These are phyloP conservation scores for Chrysolina americana DNA, from an alignment of 2,888 invertebrate species.

Conservation along the genomic window DNA sequence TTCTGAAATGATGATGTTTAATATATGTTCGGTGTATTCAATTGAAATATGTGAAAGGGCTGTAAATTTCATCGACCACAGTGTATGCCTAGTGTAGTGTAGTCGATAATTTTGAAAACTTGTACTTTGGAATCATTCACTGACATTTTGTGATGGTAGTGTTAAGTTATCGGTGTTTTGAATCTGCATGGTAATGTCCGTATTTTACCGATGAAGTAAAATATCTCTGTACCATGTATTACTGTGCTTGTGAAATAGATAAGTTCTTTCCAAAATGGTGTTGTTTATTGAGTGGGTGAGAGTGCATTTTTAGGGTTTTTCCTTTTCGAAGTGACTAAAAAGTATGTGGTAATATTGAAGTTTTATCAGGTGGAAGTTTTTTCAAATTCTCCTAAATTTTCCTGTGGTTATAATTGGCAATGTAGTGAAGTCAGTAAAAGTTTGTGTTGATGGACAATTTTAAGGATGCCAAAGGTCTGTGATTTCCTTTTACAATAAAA, in stretches of 20 bases:
- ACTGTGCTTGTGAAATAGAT: constrained; percentile 58
- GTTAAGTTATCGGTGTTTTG: constrained; percentile 54
- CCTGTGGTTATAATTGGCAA: constrained; percentile 2
- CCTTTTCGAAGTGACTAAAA: constrained; percentile 8
- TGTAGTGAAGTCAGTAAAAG: background rate
- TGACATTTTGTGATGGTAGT: constrained; percentile 60
- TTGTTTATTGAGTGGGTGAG: constrained; percentile 45
- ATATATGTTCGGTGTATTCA: constrained; percentile 33
- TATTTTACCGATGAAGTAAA: constrained; percentile 49
- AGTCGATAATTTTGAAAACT: constrained; percentile 46
- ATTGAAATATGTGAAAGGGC: constrained; percentile 62
- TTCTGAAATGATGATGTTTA: constrained; percentile 32
- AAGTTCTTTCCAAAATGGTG: constrained; percentile 54
- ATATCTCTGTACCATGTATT: constrained; percentile 46
- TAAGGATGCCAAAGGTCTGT: constrained; percentile 1
- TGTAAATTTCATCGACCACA: constrained; percentile 55
- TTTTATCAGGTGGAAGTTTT: background rate
- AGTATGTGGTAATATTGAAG: constrained; percentile 11
- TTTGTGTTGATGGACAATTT: background rate
- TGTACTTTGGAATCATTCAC: constrained; percentile 47
- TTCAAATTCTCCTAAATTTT: background rate
- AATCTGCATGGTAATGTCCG: constrained; percentile 33
- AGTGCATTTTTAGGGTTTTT: constrained; percentile 24
- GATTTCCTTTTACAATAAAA: background rate
- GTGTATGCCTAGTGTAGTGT: constrained; percentile 60